Conservation (phyloP, 2,888 invertebrate genomes). For the Cryptosula pallasiana region DNA sequence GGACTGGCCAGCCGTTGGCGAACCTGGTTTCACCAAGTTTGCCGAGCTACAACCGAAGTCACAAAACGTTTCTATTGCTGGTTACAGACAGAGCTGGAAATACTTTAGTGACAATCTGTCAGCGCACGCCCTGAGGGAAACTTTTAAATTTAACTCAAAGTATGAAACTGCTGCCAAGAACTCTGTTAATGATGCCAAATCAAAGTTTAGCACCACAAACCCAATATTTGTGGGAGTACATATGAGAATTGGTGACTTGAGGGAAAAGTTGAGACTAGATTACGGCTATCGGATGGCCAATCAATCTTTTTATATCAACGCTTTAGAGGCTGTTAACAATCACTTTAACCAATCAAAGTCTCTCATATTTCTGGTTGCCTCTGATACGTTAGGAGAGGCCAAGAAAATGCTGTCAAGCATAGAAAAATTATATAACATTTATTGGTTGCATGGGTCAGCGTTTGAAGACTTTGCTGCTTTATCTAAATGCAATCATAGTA, state of each 20-base stretch:
- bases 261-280: neutral
- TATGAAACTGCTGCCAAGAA: neutral
- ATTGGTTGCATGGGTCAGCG: neutral
- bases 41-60: neutral
- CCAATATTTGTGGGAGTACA: constrained; percentile 9
- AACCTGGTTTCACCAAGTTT: constrained; percentile 1
- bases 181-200: neutral
- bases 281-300: constrained; percentile 11
- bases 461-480: constrained; percentile 10
- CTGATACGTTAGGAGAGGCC: neutral
- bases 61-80: neutral
- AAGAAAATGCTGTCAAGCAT: neutral
- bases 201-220: neutral
- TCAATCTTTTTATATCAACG: neutral
- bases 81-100: constrained; percentile 14
- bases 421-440: neutral
- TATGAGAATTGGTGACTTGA: neutral
- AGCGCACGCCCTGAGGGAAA: neutral
- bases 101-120: neutral
- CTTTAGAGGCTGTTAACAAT: neutral
- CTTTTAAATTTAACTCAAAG: neutral
- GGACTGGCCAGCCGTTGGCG: neutral
- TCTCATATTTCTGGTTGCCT: neutral
- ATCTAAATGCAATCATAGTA: constrained; percentile 5
- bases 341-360: constrained; percentile 3